phyloP scores from a whole-genome alignment of 2,888 invertebrate species.

The Tanytarsus gracilentus region DNA sequence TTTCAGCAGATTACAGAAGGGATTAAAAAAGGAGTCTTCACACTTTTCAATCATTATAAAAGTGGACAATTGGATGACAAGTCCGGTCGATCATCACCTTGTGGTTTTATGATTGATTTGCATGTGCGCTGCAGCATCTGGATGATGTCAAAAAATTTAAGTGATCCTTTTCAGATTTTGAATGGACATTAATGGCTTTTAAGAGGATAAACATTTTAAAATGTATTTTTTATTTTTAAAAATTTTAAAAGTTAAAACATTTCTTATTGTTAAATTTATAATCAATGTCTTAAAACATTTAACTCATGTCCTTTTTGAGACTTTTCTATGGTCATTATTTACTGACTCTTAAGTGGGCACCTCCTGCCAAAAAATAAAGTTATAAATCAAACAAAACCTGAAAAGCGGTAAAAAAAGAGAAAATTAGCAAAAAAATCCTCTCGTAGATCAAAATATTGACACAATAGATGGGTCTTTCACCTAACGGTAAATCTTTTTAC shows the following conservation, averaged over 20 bases:
- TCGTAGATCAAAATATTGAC: slow-evolving; percentile 28
- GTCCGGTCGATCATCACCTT: neutral
- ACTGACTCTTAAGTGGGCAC: too few species aligned
- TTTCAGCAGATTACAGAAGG: slow-evolving; percentile 2
- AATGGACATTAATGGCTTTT: neutral
- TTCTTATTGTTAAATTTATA: too few species aligned
- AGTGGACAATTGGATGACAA: neutral
- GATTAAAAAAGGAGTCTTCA: neutral
- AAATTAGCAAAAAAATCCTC: neutral
- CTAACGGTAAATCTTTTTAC: slow-evolving; percentile 21
- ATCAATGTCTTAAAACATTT: too few species aligned
- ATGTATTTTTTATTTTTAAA: too few species aligned
- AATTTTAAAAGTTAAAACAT: too few species aligned
- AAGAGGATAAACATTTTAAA: neutral
- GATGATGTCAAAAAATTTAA: neutral
- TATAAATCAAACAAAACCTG: slow-evolving; percentile 16
- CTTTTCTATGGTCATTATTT: too few species aligned
- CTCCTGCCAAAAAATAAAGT: slow-evolving; percentile 26
- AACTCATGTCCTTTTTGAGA: too few species aligned
- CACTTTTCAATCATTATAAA: slow-evolving; percentile 2
- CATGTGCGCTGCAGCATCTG: neutral
- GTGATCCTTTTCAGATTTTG: neutral
- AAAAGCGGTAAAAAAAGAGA: neutral
- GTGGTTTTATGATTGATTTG: slow-evolving; percentile 20
- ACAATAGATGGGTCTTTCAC: neutral